Base-by-base conservation (phyloP, 2,113 vertebrate genomes). In the Rattus rattus region DNA sequence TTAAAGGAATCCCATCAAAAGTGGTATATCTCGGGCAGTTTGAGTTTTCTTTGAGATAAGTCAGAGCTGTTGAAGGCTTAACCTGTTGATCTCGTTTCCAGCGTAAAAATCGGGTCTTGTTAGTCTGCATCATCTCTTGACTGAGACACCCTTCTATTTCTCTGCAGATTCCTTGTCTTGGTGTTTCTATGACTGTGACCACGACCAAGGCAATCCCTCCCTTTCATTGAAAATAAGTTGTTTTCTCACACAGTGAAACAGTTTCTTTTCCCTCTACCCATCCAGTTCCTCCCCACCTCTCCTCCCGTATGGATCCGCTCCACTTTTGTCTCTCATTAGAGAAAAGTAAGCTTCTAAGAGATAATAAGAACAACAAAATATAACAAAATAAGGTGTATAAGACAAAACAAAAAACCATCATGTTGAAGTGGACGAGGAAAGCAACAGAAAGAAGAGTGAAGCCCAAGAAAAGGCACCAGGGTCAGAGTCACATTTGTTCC, bases 1-100 rank as follows among this genome's bases (percentile, higher is more conserved):
- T 89, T 92, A 59, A 86, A 94, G 13, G 14, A 94, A 69, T 83
- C 56, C 49, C 30, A 33, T 88, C 67, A 73, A 70, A 95, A 91
- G n/a, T 92, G 70, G 11, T 39, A 22, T 2, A 4, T 79, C 49
- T 85, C 47, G 61, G 77, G 69, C 36, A 90, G 76, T 28, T 75
- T 4, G 36, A 89, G 72, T 92, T 94, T 97, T 87, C 63, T 92
- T 85, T 88, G 24, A 61, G 47, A 47, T 75, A 14, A 12, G 6
- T 72, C 54, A 52, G 1, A 92, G 59, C 5, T 47, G 1, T 70
- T 90, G 39, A 67, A 90, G 19, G 59, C 76, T 95, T 72, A 93
- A 59, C 52, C 73, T 52, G 49, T 33, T 87, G 12, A 2, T 88
- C 47, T 86, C 43, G 5, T 90, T 94, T 83, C 70, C 49, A 49